Base-by-base conservation (phyloP, 2,113 vertebrate genomes). In the Aphelocoma coerulescens region DNA sequence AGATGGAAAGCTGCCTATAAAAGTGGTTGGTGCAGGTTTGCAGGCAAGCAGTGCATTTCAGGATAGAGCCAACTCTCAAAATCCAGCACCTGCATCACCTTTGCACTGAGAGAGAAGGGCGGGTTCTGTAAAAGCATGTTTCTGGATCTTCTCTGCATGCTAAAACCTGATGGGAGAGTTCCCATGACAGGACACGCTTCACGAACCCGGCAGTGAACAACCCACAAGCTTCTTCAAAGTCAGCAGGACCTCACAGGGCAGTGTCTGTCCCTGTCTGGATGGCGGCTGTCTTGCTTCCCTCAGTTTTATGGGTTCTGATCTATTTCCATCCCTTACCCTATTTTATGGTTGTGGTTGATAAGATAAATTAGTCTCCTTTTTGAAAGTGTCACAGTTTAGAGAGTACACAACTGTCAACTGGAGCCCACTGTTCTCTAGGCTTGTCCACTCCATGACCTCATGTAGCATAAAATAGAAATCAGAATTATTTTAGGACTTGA, bases 281-380 rank as follows among this genome's bases (percentile, higher is more conserved):
- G 88, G 67, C 48, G 2, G 89, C 82, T 91, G 85, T 83, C 91
- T 95, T 86, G 37, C 54, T 97, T 96, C 80, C 65, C 79, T 81
- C 86, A 63, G 76, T 94, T 97, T 98, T 97, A 96, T 96, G 86
- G 86, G 41, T 96, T 96, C 82, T 93, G 91, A 96, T 96, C 94
- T 94, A 32, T 89, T 96, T 94, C 68, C 76, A 96, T 94, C 88
- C 76, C 37, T 91, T 96, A 77, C 68, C 51, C 91, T 94, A 6
- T 94, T 97, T 97, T 97, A 97, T 96, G 89, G 82, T 71, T 94
- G 68, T 24, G 87, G 80, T 76, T 83, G 81, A 84, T 91, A 95
- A 97, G 91, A 97, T 91, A 92, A 97, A 97, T 92, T 66, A 65
- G 30, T 37, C 80, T 80, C 39, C 65, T 85, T 68, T 95, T 52